Conservation (phyloP, 2,113 vertebrate genomes). For the Sander lucioperca region DNA sequence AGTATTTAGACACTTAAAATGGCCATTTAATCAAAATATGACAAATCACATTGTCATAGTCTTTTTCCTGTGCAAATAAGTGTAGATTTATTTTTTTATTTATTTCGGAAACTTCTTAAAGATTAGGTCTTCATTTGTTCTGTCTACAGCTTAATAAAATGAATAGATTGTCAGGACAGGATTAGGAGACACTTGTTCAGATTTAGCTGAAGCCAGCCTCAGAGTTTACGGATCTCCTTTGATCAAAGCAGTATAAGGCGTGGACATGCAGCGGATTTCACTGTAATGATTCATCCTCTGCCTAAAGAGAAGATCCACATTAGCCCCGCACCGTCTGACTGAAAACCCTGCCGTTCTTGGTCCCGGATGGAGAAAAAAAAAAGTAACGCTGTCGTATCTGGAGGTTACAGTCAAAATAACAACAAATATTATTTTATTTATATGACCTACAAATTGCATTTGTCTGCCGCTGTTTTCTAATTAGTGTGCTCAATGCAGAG, state of each 20-base stretch:
- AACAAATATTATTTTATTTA: slow-evolving; percentile 45
- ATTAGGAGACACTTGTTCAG: slow-evolving; percentile 75
- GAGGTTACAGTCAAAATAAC: slow-evolving; percentile 29
- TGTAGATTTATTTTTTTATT: neutral
- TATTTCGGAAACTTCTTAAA: neutral
- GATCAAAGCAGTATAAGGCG: slow-evolving; percentile 72
- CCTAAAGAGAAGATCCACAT: slow-evolving; percentile 49
- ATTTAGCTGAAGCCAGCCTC: slow-evolving; percentile 58
- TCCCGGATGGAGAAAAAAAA: slow-evolving; percentile 16
- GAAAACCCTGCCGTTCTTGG: neutral
- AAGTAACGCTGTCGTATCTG: slow-evolving; percentile 1
- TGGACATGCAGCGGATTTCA: slow-evolving; percentile 56
- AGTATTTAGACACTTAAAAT: slow-evolving; percentile 4
- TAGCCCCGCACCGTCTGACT: slow-evolving; percentile 21
- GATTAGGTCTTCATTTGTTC: slow-evolving; percentile 14
- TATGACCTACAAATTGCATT: slow-evolving; percentile 21
- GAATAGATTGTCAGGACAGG: slow-evolving; percentile 63
- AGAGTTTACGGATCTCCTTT: slow-evolving; percentile 62
- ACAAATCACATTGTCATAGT: neutral
- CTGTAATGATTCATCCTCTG: slow-evolving; percentile 57
- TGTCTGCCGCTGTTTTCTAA: slow-evolving; percentile 44
- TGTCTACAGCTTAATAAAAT: slow-evolving; percentile 30
- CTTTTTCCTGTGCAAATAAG: neutral
- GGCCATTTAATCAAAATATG: neutral
- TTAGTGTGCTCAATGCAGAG: slow-evolving; percentile 51